These are phyloP conservation scores for Tyrophagus putrescentiae DNA, from an alignment of 1,140 invertebrate species.

Conservation along the genomic window DNA sequence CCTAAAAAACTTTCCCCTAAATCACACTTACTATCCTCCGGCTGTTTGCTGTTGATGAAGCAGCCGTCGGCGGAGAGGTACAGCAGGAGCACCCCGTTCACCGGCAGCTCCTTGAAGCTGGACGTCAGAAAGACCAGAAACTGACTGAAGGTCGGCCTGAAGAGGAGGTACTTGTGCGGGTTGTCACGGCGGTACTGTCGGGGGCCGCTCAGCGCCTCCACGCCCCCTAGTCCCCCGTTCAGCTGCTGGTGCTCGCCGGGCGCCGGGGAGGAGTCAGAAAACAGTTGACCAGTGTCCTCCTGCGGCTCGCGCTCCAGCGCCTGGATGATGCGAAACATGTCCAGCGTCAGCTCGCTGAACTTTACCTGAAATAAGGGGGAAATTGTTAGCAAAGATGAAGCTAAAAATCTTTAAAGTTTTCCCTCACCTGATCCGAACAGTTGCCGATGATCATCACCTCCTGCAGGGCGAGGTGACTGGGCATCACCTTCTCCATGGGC, in stretches of 20 bases:
- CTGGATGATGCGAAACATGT: slow-evolving; percentile 95
- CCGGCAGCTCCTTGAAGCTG: slow-evolving; percentile 74
- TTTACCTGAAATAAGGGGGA: slow-evolving; percentile 49
- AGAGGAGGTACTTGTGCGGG: slow-evolving; percentile 90
- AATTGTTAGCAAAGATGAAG: background rate
- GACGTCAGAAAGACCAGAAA: slow-evolving; percentile 83
- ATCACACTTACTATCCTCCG: slow-evolving; percentile 34
- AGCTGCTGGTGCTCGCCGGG: slow-evolving; percentile 39
- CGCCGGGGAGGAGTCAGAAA: slow-evolving; percentile 73
- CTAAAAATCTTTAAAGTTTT: background rate
- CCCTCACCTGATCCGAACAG: slow-evolving; percentile 59
- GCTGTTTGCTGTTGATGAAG: slow-evolving; percentile 68
- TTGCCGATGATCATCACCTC: slow-evolving; percentile 90
- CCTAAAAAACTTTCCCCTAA: background rate
- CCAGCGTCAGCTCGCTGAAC: slow-evolving; percentile 90
- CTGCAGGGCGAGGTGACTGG: slow-evolving; percentile 55
- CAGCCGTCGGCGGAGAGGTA: slow-evolving; percentile 88
- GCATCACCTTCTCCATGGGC: slow-evolving; percentile 66
- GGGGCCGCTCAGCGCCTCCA: slow-evolving; percentile 24
- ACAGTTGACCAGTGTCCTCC: slow-evolving; percentile 45
- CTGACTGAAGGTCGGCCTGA: slow-evolving; percentile 85
- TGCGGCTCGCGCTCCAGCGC: slow-evolving; percentile 72
- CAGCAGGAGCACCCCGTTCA: slow-evolving; percentile 71
- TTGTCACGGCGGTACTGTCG: slow-evolving; percentile 56
- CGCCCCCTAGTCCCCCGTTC: slow-evolving; percentile 42